Conservation (phyloP, 2,888 invertebrate species). For the Hanleya hanleyi region DNA sequence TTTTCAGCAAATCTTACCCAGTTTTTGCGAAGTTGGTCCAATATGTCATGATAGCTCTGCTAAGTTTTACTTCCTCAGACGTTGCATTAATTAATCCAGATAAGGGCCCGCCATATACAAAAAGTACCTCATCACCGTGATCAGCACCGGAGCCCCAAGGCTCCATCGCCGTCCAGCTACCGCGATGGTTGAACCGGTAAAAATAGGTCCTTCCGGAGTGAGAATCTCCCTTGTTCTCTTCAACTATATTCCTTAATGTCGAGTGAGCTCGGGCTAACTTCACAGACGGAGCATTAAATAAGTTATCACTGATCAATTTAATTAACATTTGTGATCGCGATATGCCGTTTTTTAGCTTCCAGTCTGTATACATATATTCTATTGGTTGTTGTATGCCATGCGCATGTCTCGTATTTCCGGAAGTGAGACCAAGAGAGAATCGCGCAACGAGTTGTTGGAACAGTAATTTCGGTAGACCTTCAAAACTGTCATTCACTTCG, state of each 20-base stretch:
- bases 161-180: background rate
- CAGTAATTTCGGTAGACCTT: too few relatives aligned
- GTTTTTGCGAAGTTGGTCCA: conserved; percentile 34
- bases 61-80: background rate
- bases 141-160: background rate
- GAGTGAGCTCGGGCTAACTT: background rate
- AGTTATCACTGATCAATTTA: background rate
- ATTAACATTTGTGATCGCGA: conserved; percentile 14
- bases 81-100: background rate
- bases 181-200: background rate
- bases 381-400: conserved; percentile 20
- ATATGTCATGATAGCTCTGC: conserved; percentile 11
- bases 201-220: background rate
- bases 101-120: background rate
- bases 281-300: background rate
- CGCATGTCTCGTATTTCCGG: too few relatives aligned
- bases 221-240: conserved; percentile 9
- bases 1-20: too few relatives aligned
- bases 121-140: background rate
- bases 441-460: too few relatives aligned
- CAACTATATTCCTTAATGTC: conserved; percentile 12
- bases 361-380: conserved; percentile 38
- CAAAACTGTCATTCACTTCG: too few relatives aligned
- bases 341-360: conserved; percentile 26
- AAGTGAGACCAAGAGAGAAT: too few relatives aligned